phyloP scores from a whole-genome alignment of 2,113 vertebrate species.

The Pedionomus torquatus region DNA sequence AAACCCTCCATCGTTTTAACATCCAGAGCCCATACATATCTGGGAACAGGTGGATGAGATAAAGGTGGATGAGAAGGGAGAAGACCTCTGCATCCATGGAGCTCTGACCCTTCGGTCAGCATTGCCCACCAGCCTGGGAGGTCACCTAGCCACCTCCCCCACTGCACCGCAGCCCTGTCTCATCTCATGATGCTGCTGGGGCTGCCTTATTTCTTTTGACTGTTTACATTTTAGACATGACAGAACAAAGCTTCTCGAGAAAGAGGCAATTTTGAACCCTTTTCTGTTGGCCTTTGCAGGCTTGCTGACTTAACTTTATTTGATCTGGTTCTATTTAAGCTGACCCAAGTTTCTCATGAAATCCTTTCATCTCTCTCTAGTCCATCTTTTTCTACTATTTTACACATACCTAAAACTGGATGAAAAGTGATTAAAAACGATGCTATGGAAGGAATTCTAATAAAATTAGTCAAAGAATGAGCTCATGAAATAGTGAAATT shows the following conservation, averaged over 20 bases:
- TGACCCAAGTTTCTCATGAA: neutral
- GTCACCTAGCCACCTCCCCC: neutral
- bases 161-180: neutral
- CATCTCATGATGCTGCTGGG: neutral
- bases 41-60: neutral
- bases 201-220: neutral
- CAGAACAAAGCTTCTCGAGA: neutral
- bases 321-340: conserved; percentile 3
- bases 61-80: neutral
- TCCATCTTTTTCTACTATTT: neutral
- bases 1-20: neutral
- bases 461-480: conserved; percentile 50
- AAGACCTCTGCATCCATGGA: fast-evolving
- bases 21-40: neutral
- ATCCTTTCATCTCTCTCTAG: neutral
- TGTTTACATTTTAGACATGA: neutral
- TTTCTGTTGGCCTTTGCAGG: neutral
- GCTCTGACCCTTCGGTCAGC: neutral
- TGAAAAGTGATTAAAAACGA: conserved; percentile 24
- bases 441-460: conserved; percentile 40
- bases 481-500: conserved; percentile 58
- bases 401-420: neutral
- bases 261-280: neutral
- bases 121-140: neutral
- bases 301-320: neutral